Percentiles rank a stretch among this genome's conserved stretches.
phyloP scores from a whole-genome alignment of 2,113 vertebrate genomes.

The Hydrochoerus hydrochaeris region DNA sequence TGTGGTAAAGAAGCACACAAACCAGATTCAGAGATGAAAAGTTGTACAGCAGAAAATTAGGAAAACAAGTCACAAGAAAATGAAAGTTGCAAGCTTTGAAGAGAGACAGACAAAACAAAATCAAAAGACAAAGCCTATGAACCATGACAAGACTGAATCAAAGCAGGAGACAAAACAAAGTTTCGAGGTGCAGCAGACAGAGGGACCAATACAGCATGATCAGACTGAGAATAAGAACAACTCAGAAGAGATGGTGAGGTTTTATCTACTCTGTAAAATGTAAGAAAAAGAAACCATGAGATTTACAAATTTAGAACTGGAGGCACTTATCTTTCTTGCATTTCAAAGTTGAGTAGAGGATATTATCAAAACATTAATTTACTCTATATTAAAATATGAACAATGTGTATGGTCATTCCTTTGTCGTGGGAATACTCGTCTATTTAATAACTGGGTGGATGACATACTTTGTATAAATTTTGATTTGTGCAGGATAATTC shows the following conservation, averaged over 20 bases:
- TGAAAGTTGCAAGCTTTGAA: neutral
- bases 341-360: neutral
- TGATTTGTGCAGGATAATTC: neutral
- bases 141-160: neutral
- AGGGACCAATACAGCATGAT: neutral
- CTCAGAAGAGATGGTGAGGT: neutral
- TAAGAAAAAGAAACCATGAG: neutral
- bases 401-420: neutral
- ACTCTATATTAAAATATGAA: neutral
- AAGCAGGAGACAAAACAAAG: neutral
- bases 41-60: neutral
- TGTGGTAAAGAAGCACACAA: neutral
- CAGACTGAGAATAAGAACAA: neutral
- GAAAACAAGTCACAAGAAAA: neutral
- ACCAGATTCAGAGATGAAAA: neutral
- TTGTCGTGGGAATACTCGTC: neutral
- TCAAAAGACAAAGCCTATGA: neutral
- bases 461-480: neutral
- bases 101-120: neutral
- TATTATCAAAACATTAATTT: neutral
- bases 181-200: neutral
- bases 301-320: neutral
- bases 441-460: neutral
- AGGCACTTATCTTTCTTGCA: neutral
- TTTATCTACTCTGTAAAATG: neutral